Evolutionary conservation across 2,888 invertebrate species (phyloP).

Genomic region (Eumacrocentrus americanus): DNA sequence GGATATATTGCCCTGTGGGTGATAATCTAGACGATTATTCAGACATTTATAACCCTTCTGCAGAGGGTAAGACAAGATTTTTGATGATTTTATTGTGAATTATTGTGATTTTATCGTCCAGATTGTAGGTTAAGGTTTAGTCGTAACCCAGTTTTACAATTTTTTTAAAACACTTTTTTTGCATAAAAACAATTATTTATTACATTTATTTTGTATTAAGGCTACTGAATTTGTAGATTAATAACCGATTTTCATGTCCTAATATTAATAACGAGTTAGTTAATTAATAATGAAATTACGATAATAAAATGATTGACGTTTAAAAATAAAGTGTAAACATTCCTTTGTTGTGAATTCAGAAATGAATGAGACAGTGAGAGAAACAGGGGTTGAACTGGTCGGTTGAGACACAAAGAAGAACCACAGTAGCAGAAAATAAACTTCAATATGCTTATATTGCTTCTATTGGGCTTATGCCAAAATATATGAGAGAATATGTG

Average conservation of each 20-base stretch:
- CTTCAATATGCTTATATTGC: conserved; percentile 24
- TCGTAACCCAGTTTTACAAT: neutral
- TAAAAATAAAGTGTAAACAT: neutral
- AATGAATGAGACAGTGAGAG: too few relatives aligned
- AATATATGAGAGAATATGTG: conserved; percentile 27
- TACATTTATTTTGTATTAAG: too few relatives aligned
- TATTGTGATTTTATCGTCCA: neutral
- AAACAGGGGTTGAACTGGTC: neutral
- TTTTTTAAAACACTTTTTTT: neutral
- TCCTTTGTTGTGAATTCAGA: neutral
- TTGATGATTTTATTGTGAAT: neutral
- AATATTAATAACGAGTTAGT: too few relatives aligned
- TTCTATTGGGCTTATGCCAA: conserved; percentile 37
- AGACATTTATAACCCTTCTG: neutral
- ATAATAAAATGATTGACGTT: neutral
- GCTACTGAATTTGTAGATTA: too few relatives aligned
- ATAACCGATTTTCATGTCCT: too few relatives aligned
- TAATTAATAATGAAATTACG: too few relatives aligned
- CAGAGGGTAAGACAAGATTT: neutral
- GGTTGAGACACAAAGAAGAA: conserved; percentile 27
- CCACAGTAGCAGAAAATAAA: conserved; percentile 25
- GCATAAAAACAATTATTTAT: neutral
- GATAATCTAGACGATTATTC: neutral
- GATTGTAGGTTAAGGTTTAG: neutral
- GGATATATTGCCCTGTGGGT: neutral